Percentiles rank a stretch among this genome's conserved stretches.
These are phyloP conservation scores for Diplazon laetatorius DNA, from an alignment of 2,888 invertebrate genomes.

Conservation along the genomic window DNA sequence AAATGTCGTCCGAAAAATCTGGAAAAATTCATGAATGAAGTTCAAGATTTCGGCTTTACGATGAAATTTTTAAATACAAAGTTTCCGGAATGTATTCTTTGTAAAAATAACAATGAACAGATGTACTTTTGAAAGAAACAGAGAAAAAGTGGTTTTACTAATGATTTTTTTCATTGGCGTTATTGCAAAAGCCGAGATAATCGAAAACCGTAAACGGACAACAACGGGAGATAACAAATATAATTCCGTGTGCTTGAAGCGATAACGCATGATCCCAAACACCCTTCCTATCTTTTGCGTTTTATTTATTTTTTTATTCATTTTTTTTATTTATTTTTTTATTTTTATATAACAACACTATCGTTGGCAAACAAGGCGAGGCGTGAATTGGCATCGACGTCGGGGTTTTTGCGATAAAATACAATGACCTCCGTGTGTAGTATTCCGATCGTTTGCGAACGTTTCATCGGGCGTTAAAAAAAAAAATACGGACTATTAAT, in stretches of 20 bases:
- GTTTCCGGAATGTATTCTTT: too few relatives aligned
- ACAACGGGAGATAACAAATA: conserved; percentile 23
- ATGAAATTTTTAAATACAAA: too few relatives aligned
- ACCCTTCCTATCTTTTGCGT: conserved; percentile 13
- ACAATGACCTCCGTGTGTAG: conserved; percentile 55
- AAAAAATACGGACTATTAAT: conserved; percentile 22
- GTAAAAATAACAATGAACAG: too few relatives aligned
- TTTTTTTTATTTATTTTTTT: conserved; percentile 20
- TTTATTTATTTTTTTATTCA: too few relatives aligned
- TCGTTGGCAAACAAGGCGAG: conserved; percentile 55
- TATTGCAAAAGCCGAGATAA: conserved; percentile 9
- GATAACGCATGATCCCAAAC: conserved; percentile 41
- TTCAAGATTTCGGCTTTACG: too few relatives aligned
- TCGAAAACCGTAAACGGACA: neutral
- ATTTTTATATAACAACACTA: conserved; percentile 26
- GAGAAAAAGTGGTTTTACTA: too few relatives aligned
- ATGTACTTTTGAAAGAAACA: too few relatives aligned
- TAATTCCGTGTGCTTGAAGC: conserved; percentile 9
- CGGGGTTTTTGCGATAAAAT: conserved; percentile 48
- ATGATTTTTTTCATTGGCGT: neutral
- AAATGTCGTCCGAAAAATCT: too few relatives aligned
- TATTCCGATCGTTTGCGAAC: conserved; percentile 26
- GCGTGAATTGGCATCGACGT: conserved; percentile 20
- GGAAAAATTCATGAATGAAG: too few relatives aligned
- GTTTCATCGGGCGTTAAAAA: too few relatives aligned